These are phyloP conservation scores for Gryllus bimaculatus DNA, from an alignment of 1,140 invertebrate genomes.

Conservation along the genomic window DNA sequence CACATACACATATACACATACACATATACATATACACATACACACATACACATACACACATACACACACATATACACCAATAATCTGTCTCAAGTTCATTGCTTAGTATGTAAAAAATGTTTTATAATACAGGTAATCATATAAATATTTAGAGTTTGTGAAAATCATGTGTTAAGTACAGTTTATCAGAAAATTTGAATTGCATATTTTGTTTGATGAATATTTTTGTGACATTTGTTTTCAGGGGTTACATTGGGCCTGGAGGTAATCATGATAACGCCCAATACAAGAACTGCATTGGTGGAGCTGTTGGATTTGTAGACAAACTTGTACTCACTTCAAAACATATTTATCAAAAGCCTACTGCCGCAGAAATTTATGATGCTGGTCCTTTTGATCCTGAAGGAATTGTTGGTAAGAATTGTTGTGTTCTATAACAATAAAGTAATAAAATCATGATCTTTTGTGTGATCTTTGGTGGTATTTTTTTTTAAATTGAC, in stretches of 20 bases:
- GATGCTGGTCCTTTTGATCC: slow-evolving; percentile 61
- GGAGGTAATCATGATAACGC: slow-evolving; percentile 64
- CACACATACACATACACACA: too few species aligned
- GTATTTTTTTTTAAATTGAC: too few species aligned
- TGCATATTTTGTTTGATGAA: neutral
- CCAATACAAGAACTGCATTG: slow-evolving; percentile 63
- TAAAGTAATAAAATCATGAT: too few species aligned
- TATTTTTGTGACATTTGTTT: slow-evolving; percentile 7
- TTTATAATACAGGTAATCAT: too few species aligned
- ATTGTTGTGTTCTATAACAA: neutral
- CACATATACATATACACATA: too few species aligned
- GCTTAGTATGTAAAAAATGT: too few species aligned
- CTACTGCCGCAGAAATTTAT: slow-evolving; percentile 57
- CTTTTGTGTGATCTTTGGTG: too few species aligned
- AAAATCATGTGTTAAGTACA: too few species aligned
- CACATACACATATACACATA: too few species aligned
- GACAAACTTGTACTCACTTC: slow-evolving; percentile 62
- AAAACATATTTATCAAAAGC: slow-evolving; percentile 52
- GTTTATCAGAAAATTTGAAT: neutral
- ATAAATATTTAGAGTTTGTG: too few species aligned
- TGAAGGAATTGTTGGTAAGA: slow-evolving; percentile 60
- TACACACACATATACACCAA: too few species aligned
- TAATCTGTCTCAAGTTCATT: too few species aligned
- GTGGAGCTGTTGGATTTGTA: slow-evolving; percentile 77
- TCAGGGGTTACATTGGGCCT: slow-evolving; percentile 78